These are phyloP conservation scores for Drosophila anceps DNA, from an alignment of 2,888 invertebrate species.

Conservation along the genomic window DNA sequence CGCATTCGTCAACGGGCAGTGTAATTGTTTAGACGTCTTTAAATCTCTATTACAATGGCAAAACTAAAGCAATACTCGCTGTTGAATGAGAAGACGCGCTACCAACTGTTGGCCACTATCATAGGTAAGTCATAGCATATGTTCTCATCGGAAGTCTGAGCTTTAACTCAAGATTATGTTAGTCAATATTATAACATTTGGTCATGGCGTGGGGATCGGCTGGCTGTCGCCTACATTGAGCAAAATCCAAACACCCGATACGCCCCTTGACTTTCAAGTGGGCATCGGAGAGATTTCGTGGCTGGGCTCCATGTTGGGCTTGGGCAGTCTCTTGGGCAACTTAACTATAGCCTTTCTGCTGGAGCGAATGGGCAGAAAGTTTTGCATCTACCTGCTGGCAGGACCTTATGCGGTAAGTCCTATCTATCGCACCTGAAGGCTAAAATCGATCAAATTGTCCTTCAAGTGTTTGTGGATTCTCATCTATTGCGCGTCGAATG, in stretches of 20 bases:
- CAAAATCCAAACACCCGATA: conserved; percentile 66
- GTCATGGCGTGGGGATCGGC: conserved; percentile 83
- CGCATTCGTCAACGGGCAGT: conserved; percentile 16
- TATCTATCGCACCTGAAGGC: accelerated
- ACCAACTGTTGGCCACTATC: conserved; percentile 72
- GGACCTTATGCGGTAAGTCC: conserved; percentile 78
- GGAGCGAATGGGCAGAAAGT: conserved; percentile 79
- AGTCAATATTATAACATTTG: conserved; percentile 83
- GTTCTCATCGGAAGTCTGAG: accelerated
- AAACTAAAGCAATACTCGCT: conserved; percentile 40
- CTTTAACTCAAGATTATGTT: neutral
- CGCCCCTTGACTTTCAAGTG: conserved; percentile 70
- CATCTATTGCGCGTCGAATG: conserved; percentile 75
- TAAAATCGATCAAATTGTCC: neutral
- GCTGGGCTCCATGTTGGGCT: conserved; percentile 81
- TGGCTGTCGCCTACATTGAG: conserved; percentile 83
- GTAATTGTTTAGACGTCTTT: conserved; percentile 15
- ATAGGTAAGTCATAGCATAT: conserved; percentile 52
- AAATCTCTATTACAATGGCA: conserved; percentile 26
- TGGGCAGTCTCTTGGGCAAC: conserved; percentile 81
- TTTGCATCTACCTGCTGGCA: conserved; percentile 73
- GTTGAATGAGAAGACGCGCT: conserved; percentile 50
- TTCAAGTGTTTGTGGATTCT: conserved; percentile 80
- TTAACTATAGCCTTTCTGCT: conserved; percentile 73
- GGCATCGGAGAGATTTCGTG: conserved; percentile 77